Conservation (phyloP, 1,140 invertebrate species). For the Pomacea maculata region DNA sequence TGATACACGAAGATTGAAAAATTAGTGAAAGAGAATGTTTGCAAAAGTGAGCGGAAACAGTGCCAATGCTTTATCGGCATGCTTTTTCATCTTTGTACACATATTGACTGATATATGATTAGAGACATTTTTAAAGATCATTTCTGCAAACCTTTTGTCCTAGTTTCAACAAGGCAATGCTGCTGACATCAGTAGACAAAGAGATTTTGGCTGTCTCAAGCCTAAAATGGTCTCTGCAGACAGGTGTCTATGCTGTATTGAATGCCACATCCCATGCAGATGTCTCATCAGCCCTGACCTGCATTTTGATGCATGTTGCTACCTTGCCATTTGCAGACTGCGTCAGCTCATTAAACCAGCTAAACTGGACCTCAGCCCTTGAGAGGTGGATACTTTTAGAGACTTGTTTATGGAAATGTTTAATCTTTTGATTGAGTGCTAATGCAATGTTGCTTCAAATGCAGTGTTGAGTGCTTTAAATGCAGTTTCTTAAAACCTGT, state of each 20-base stretch:
- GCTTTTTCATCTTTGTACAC: too few relatives aligned
- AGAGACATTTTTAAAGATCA: too few relatives aligned
- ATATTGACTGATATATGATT: too few relatives aligned
- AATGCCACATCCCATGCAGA: conserved; percentile 57
- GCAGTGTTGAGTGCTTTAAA: not conserved
- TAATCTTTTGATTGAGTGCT: not conserved
- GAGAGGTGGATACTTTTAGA: conserved; percentile 40
- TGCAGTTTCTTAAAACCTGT: too few relatives aligned
- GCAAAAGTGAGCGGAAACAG: too few relatives aligned
- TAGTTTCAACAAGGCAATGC: conserved; percentile 52
- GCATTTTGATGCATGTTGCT: conserved; percentile 46
- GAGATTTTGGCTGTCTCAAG: conserved; percentile 44
- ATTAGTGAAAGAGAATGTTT: too few relatives aligned
- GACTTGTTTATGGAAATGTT: too few relatives aligned
- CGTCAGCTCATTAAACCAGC: conserved; percentile 35
- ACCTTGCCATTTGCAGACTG: conserved; percentile 31
- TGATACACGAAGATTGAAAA: too few relatives aligned
- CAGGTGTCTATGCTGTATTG: conserved; percentile 44
- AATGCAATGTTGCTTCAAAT: not conserved
- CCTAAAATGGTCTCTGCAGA: conserved; percentile 44
- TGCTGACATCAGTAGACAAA: conserved; percentile 46
- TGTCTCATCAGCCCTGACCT: conserved; percentile 46
- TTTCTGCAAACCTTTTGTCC: too few relatives aligned
- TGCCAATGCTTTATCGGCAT: too few relatives aligned
- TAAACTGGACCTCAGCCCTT: conserved; percentile 47